Percentiles rank a stretch among this genome's conserved stretches.
Conservation (phyloP, 2,113 vertebrate genomes). For the Caracal caracal region DNA sequence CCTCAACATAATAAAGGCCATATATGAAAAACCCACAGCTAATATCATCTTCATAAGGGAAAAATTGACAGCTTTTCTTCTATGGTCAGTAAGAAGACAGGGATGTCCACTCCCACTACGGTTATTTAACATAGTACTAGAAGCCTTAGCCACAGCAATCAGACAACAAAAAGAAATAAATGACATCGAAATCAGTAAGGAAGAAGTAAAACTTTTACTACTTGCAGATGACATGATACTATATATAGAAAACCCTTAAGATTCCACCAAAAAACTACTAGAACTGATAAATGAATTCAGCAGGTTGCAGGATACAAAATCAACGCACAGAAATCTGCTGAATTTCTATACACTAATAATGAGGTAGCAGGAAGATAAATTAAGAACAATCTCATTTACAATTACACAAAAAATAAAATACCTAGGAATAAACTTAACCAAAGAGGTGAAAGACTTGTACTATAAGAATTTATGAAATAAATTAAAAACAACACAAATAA, state of each 20-base stretch:
- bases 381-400: neutral
- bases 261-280: neutral
- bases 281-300: neutral
- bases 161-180: neutral
- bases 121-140: neutral
- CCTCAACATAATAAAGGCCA: neutral
- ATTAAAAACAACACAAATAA: neutral
- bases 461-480: neutral
- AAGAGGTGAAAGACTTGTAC: neutral
- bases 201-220: neutral
- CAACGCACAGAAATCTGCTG: neutral
- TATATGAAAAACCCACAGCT: neutral
- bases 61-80: neutral
- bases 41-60: neutral
- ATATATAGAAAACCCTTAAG: neutral
- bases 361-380: neutral
- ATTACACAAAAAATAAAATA: neutral
- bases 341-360: neutral
- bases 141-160: neutral
- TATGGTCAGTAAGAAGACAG: neutral
- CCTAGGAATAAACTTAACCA: neutral
- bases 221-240: neutral
- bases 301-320: neutral
- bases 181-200: neutral
- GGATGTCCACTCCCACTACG: neutral